Evolutionary conservation across 2,113 vertebrate species (phyloP).

Genomic region (Coptodon rendalli): DNA sequence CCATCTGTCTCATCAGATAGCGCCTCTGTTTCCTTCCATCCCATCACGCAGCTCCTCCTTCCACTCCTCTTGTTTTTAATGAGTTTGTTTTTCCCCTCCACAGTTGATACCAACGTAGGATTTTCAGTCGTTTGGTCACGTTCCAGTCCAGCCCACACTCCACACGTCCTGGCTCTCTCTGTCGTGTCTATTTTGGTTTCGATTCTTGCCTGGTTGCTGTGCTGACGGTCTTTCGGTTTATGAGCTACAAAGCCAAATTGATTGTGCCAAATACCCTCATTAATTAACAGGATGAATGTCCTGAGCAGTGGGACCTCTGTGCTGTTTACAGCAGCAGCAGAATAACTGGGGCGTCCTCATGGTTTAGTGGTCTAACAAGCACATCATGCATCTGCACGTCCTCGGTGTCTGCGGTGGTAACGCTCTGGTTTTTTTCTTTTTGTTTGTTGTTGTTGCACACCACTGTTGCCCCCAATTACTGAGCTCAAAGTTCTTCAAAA

Average conservation of each 20-base stretch:
- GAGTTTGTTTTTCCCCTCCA: background rate
- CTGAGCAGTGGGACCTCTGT: background rate
- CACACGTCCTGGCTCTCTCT: background rate
- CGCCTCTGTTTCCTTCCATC: background rate
- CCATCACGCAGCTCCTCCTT: background rate
- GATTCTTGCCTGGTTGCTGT: background rate
- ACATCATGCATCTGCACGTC: background rate
- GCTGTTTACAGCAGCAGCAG: background rate
- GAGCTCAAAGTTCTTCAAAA: background rate
- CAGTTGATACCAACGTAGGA: background rate
- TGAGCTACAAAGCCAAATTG: background rate
- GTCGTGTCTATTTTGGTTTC: background rate
- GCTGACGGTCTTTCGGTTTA: background rate
- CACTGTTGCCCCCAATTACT: background rate
- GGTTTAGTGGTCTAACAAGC: background rate
- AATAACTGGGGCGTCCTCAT: background rate
- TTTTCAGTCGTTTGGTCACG: background rate
- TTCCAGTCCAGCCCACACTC: background rate
- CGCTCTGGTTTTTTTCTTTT: background rate
- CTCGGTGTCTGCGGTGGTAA: fast-evolving
- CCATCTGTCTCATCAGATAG: slow-evolving; percentile 40
- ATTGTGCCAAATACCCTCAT: background rate
- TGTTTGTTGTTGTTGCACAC: background rate
- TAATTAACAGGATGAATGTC: background rate
- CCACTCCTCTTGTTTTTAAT: background rate